Evolutionary conservation across 2,888 invertebrate species (phyloP).

Genomic region (Oxyteleia sp.): DNA sequence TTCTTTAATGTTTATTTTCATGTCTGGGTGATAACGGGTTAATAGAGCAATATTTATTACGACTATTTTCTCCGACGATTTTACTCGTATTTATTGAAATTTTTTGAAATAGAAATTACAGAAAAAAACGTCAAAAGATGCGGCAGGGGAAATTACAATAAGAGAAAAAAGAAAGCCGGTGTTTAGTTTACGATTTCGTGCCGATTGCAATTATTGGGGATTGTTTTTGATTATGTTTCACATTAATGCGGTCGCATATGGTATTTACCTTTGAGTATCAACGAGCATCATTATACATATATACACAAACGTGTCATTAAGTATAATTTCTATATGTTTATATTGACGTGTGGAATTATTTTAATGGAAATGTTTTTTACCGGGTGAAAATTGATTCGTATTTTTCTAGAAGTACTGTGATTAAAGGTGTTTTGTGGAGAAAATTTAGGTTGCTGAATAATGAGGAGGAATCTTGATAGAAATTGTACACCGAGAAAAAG

Average conservation of each 20-base stretch:
- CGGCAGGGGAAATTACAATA: conserved; percentile 21
- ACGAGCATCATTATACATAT: conserved; percentile 1
- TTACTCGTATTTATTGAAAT: too few relatives aligned
- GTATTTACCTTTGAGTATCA: conserved; percentile 12
- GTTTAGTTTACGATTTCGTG: conserved; percentile 34
- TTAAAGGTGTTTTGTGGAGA: conserved; percentile 6
- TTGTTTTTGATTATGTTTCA: conserved; percentile 13
- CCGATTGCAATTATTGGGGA: conserved; percentile 34
- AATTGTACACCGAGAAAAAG: too few relatives aligned
- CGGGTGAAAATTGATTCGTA: conserved; percentile 32
- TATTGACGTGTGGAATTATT: conserved; percentile 33
- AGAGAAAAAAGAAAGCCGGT: conserved; percentile 33
- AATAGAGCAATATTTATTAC: too few relatives aligned
- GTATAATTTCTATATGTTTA: conserved; percentile 37
- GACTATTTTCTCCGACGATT: too few relatives aligned
- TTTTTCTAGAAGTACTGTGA: conserved; percentile 19
- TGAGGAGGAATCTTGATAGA: neutral
- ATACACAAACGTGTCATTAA: conserved; percentile 25
- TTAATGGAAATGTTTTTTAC: conserved; percentile 17
- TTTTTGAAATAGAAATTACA: too few relatives aligned
- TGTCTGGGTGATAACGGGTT: too few relatives aligned
- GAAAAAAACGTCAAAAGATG: too few relatives aligned
- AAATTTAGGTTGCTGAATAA: conserved; percentile 28
- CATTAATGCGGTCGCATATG: conserved; percentile 35
- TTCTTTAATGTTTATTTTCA: too few relatives aligned